Base-by-base conservation (phyloP, 2,113 vertebrate genomes). In the Junco hyemalis region DNA sequence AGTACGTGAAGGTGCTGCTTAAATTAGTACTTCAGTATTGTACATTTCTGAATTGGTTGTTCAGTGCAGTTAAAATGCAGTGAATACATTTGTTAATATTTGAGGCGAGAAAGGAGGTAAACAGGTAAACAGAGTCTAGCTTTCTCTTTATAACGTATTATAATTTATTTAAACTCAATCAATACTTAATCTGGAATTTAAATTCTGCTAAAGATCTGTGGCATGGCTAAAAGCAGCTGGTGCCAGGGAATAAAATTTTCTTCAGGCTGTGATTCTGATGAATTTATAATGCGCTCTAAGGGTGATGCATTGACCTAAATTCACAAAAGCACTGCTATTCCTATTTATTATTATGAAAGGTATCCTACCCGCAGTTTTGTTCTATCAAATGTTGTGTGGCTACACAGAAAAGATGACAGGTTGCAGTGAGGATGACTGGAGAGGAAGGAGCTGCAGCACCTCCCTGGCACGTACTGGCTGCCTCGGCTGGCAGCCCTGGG, bases 301-400 rank as follows among this genome's bases (percentile, higher is more conserved):
- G 96, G 93, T 95, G 97, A 95, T 95, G 95, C 89, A 79, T 91
- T 97, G 98, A 97, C 97, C 97, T 96, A 97, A 87, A 98, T 97
- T 97, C 96, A 93, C 84, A 93, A 92, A 97, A 97, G 80, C 87
- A 45, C 36, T 80, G 95, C 92, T 92, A 81, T 93, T 96, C 79
- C 71, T 86, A 50, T 97, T 98, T 97, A 94, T 97, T 92, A 72
- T 92, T 89, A 54, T 84, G 94, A 96, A 96, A 96, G 94, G 74
- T 94, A 83, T 90, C 91, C 79, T 96, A 88, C 88, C 93, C 82
- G 8, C 76, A 66, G 47, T 68, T 94, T 64, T 94, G 63, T 87
- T 94, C 82, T 85, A 92, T 93, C 82, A 85, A 89, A 84, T 77
- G 91, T 95, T 93, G 50, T 57, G 59, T 81, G 81, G 63, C 60